Conservation (phyloP, 2,113 vertebrate genomes). For the Irena cyanogastra region DNA sequence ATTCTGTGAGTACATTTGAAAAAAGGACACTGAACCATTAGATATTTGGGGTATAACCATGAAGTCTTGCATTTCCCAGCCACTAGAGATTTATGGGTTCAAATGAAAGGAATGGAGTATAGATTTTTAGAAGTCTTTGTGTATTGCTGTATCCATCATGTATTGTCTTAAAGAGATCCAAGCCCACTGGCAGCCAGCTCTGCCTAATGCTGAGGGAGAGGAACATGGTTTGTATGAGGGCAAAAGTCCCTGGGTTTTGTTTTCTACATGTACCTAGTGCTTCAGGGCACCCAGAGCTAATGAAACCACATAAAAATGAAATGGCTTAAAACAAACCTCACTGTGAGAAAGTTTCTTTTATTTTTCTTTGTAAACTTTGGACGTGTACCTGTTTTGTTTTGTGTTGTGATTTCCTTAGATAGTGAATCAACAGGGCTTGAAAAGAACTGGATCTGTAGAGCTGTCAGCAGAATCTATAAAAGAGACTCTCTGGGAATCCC, state of each 20-base stretch:
- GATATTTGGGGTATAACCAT: background rate
- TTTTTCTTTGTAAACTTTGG: conserved; percentile 33
- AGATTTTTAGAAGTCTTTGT: background rate
- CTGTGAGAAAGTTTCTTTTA: background rate
- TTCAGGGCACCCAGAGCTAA: background rate
- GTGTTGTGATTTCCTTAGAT: background rate
- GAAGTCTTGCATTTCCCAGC: background rate
- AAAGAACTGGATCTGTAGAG: conserved; percentile 40
- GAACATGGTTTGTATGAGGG: background rate
- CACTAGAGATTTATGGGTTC: background rate
- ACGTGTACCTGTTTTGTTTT: background rate
- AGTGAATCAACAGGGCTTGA: conserved; percentile 18
- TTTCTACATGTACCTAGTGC: background rate
- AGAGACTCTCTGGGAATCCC: conserved; percentile 47
- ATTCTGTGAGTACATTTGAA: background rate
- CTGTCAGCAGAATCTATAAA: conserved; percentile 59
- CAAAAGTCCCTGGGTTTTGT: background rate
- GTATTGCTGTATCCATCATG: background rate
- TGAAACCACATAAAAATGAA: background rate
- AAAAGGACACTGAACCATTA: background rate
- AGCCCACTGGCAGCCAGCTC: background rate
- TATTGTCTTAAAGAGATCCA: background rate
- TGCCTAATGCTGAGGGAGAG: background rate
- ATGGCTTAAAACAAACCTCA: background rate
- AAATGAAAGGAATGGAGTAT: background rate